Evolutionary conservation across 2,888 invertebrate species (phyloP).

Genomic region (Masnerella sp.): DNA sequence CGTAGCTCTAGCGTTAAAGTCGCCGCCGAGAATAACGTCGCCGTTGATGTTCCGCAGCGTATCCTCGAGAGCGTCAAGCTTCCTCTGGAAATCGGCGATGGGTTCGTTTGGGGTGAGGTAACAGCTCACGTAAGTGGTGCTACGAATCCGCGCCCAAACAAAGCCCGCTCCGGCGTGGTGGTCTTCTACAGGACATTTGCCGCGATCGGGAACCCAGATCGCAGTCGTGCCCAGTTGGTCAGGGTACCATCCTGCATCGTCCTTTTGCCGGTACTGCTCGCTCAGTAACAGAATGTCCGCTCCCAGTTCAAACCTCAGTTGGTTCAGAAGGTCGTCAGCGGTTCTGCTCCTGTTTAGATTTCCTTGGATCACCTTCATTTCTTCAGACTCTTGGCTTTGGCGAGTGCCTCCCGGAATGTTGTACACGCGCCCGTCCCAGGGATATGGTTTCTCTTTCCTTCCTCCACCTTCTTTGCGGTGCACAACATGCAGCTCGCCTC

Average conservation of each 20-base stretch:
- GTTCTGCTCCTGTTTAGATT: slow-evolving; percentile 58
- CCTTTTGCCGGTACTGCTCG: slow-evolving; percentile 14
- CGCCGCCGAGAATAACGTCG: slow-evolving; percentile 36
- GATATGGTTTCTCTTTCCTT: slow-evolving; percentile 10
- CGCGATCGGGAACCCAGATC: neutral
- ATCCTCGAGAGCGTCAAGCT: slow-evolving; percentile 3
- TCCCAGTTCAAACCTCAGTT: slow-evolving; percentile 20
- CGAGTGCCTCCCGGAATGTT: slow-evolving; percentile 37
- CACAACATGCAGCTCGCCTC: slow-evolving; percentile 56
- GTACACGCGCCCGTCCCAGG: slow-evolving; percentile 39
- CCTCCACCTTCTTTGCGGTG: slow-evolving; percentile 2
- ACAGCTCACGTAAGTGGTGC: slow-evolving; percentile 9
- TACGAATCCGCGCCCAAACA: neutral
- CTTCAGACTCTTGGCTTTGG: neutral
- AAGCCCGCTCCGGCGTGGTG: neutral
- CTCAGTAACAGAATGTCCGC: slow-evolving; percentile 21
- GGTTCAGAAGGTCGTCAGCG: slow-evolving; percentile 46
- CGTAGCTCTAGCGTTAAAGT: slow-evolving; percentile 48
- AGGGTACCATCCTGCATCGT: slow-evolving; percentile 12
- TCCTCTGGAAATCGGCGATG: slow-evolving; percentile 25
- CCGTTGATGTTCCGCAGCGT: slow-evolving; percentile 8
- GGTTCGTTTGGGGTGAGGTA: slow-evolving; percentile 10
- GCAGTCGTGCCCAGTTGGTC: neutral
- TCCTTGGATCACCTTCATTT: slow-evolving; percentile 48
- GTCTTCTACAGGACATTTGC: neutral